Percentiles rank a stretch among this genome's conserved stretches.
Conservation (phyloP, 2,888 invertebrate species). For the Phorcus lineatus region DNA sequence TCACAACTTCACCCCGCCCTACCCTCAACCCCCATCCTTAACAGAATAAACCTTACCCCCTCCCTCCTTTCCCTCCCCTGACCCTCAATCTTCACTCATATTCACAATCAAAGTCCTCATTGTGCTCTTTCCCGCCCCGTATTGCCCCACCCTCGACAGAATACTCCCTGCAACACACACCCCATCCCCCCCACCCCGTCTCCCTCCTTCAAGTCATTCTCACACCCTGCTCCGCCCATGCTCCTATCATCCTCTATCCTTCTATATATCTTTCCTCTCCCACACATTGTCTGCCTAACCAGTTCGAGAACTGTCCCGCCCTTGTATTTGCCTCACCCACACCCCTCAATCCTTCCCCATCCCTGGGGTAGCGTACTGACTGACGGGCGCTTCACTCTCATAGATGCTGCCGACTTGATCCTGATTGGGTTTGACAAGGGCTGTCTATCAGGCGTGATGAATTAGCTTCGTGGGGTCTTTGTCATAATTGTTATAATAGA, state of each 20-base stretch:
- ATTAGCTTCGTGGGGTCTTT: slow-evolving; percentile 22
- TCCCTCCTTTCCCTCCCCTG: no score
- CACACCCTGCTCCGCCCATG: not conserved
- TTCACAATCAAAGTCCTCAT: no score
- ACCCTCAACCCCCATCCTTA: no score
- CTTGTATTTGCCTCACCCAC: no score
- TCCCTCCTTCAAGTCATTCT: no score
- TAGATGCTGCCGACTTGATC: not conserved
- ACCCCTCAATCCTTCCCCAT: no score
- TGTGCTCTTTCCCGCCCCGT: not conserved
- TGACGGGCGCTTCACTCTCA: not conserved
- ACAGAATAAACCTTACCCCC: no score
- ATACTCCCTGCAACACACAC: not conserved
- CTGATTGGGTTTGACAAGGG: slow-evolving; percentile 17
- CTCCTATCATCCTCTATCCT: not conserved
- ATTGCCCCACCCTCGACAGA: not conserved
- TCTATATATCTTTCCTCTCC: not conserved
- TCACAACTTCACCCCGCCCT: no score
- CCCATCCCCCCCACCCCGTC: no score
- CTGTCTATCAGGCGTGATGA: slow-evolving; percentile 23
- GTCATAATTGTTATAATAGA: slow-evolving; percentile 23
- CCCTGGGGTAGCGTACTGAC: not conserved
- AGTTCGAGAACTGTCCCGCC: no score
- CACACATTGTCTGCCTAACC: no score
- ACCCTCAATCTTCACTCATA: no score